Percentiles rank a stretch among this genome's conserved stretches.
These are phyloP conservation scores for Xiphophorus couchianus DNA, from an alignment of 2,113 vertebrate species.

Conservation along the genomic window DNA sequence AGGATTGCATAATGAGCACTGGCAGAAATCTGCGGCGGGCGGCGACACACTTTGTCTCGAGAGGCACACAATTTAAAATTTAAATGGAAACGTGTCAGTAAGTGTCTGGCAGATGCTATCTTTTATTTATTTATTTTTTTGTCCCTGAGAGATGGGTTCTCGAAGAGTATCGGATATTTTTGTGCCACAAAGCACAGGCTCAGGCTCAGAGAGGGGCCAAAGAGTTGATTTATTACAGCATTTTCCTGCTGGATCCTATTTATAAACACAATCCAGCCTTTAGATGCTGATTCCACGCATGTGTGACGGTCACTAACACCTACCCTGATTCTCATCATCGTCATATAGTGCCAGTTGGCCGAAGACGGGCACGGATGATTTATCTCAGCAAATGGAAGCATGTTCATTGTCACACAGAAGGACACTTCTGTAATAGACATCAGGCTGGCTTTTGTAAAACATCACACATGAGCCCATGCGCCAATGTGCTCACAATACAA, in stretches of 20 bases:
- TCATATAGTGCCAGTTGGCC: slow-evolving; percentile 71
- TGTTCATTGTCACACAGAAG: slow-evolving; percentile 43
- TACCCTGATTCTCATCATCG: slow-evolving; percentile 48
- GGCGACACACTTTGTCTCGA: slow-evolving; percentile 61
- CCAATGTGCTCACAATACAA: slow-evolving; percentile 23
- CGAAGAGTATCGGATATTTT: background rate
- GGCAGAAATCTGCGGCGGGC: slow-evolving; percentile 55
- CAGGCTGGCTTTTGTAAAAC: slow-evolving; percentile 61
- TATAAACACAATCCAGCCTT: slow-evolving; percentile 34
- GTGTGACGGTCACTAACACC: slow-evolving; percentile 56
- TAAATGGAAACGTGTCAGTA: slow-evolving; percentile 51
- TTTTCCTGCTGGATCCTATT: slow-evolving; percentile 18
- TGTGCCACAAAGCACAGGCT: background rate
- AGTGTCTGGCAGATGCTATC: slow-evolving; percentile 25
- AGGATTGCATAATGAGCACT: slow-evolving; percentile 70
- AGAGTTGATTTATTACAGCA: background rate
- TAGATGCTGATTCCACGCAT: slow-evolving; percentile 26
- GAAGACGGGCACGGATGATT: slow-evolving; percentile 52
- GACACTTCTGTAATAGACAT: slow-evolving; percentile 60
- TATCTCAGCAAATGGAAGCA: slow-evolving; percentile 74
- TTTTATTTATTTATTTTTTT: background rate
- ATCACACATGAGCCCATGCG: slow-evolving; percentile 45
- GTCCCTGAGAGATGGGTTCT: background rate
- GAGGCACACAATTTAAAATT: slow-evolving; percentile 51
- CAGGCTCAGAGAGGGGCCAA: background rate